Evolutionary conservation across 1,140 invertebrate genomes (phyloP).

Genomic region (Anastatus disparis): DNA sequence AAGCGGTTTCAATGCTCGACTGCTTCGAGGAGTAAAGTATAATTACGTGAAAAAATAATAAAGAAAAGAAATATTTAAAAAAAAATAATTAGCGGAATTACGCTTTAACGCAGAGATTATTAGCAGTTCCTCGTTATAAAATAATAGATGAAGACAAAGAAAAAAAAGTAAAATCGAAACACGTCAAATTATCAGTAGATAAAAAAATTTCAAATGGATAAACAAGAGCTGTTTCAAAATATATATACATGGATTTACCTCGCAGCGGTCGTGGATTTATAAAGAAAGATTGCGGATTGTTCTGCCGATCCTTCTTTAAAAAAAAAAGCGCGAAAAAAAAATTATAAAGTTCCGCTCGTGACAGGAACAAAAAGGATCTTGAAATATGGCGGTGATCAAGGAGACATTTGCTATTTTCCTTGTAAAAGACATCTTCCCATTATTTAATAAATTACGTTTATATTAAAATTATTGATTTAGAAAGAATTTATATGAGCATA

Average conservation of each 20-base stretch:
- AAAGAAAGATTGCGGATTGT: not conserved
- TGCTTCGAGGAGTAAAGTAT: not conserved
- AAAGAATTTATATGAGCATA: no score
- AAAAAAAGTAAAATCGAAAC: not conserved
- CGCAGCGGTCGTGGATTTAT: not conserved
- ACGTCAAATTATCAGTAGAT: no score
- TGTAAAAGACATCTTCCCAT: no score
- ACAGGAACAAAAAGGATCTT: no score
- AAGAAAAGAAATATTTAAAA: not conserved
- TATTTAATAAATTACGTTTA: no score
- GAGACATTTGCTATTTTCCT: no score
- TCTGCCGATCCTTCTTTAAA: not conserved
- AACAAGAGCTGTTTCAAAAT: not conserved
- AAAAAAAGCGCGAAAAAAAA: no score
- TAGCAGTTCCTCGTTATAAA: conserved; percentile 11
- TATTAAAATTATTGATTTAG: no score
- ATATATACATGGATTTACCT: not conserved
- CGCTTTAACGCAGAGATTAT: not conserved
- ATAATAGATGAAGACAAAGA: not conserved
- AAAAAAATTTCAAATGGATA: not conserved
- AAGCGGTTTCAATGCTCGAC: conserved; percentile 4
- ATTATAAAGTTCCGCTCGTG: no score
- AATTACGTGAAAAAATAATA: not conserved
- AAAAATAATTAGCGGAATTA: conserved; percentile 8
- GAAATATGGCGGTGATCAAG: no score